A percentile compares a stretch with the other conserved stretches of the same genome.
Evolutionary conservation across 2,113 vertebrate species (phyloP).

Genomic region (Onychostoma macrolepis): DNA sequence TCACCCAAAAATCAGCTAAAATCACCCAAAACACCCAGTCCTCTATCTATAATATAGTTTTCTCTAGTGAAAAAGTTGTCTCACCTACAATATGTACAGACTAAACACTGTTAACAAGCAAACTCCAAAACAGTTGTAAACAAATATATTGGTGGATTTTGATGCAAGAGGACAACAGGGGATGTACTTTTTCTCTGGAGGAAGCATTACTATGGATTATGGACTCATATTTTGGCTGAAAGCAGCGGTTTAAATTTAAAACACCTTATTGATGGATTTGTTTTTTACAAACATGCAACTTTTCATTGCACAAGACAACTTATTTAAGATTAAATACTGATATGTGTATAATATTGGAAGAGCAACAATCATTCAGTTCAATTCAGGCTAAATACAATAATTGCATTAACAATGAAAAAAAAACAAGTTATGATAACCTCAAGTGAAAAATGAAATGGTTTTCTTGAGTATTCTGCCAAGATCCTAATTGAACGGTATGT

Average conservation of each 20-base stretch:
- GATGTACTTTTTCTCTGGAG: too few relatives aligned
- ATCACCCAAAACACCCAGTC: not conserved
- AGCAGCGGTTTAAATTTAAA: too few relatives aligned
- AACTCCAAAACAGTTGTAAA: too few relatives aligned
- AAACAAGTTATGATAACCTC: not conserved
- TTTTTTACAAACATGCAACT: too few relatives aligned
- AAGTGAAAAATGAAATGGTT: slow-evolving; percentile 1
- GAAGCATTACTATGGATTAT: too few relatives aligned
- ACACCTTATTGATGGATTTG: too few relatives aligned
- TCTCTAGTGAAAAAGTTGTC: not conserved
- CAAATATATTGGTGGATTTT: too few relatives aligned
- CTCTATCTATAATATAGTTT: not conserved
- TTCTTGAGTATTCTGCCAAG: slow-evolving; percentile 7
- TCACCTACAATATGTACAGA: not conserved
- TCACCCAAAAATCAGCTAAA: too few relatives aligned
- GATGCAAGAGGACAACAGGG: too few relatives aligned
- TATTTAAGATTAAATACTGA: not conserved
- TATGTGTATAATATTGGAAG: not conserved
- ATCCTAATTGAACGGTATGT: slow-evolving; percentile 30
- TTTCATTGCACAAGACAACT: not conserved
- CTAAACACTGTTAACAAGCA: not conserved
- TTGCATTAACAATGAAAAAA: slow-evolving; percentile 11
- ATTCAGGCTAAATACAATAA: not conserved
- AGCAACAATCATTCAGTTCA: not conserved
- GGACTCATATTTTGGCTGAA: too few relatives aligned